Conservation (phyloP, 1,140 invertebrate species). For the Varroa destructor region DNA sequence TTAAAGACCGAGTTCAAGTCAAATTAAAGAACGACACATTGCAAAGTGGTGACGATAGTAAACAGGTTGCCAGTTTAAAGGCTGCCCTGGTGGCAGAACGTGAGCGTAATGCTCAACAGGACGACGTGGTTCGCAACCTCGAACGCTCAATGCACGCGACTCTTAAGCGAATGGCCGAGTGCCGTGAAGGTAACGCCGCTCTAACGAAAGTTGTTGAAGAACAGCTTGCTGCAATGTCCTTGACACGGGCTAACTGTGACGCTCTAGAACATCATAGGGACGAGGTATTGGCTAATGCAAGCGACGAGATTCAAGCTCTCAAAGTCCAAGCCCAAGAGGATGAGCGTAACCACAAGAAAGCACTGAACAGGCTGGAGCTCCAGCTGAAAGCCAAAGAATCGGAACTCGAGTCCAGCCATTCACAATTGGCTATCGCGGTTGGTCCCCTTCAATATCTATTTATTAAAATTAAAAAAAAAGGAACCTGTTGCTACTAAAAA, state of each 20-base stretch:
- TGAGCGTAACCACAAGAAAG: background rate
- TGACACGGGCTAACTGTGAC: background rate
- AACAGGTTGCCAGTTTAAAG: background rate
- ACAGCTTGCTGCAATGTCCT: background rate
- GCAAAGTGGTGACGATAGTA: background rate
- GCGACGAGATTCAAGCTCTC: background rate
- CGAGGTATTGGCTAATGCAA: background rate
- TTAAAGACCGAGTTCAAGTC: background rate
- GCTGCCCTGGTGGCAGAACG: background rate
- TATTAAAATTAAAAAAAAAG: too few species aligned
- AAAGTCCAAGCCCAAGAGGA: background rate
- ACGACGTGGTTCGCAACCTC: background rate
- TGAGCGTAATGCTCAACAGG: background rate
- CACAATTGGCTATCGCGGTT: background rate
- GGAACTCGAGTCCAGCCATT: slow-evolving; percentile 1
- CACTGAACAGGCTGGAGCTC: background rate
- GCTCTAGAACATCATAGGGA: background rate
- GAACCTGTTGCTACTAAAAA: too few species aligned
- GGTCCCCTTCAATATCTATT: too few species aligned
- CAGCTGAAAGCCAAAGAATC: slow-evolving; percentile 26
- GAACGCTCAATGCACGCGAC: slow-evolving; percentile 19
- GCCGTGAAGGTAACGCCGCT: background rate
- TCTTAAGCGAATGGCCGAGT: slow-evolving; percentile 15
- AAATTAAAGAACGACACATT: too few species aligned
- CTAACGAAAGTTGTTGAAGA: slow-evolving; percentile 12